Base-by-base conservation (phyloP, 1,140 invertebrate genomes). In the Drosophila suzukii region DNA sequence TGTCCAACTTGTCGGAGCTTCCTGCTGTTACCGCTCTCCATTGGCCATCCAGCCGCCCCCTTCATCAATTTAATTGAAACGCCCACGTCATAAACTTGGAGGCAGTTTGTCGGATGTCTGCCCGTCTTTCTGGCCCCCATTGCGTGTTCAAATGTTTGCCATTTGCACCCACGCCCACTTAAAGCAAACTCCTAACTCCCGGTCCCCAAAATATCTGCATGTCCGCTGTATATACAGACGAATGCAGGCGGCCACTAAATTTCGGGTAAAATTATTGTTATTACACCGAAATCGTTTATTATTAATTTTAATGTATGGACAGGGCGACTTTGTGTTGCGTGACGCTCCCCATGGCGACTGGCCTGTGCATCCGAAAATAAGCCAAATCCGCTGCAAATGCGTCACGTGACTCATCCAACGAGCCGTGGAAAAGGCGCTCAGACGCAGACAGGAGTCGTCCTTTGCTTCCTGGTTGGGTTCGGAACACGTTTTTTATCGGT, bases 281-380 rank as follows among this genome's bases (percentile, higher is more conserved):
- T 89, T 89, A 89, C 84, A 75, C 70, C 55, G 81, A 78, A 89
- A 89, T 89, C 84, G 84, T 89, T 89, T 89, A 89, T 89, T 89
- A 89, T 89, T 89, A 89, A 89, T 89, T 89, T 89, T 89, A 89
- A 88, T 88, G 84, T 84, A 77, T 83, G 84, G 63, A 68, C 72
- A 62, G 67, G 34, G 12, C 17, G 38, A 58, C 59, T 58, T 24
- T 27, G 20, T 63, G 65, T 89, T 84, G 81, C 76, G 81, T 84
- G 80, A 81, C 60, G 59, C 65, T 51, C 65, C 66, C 79, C 83
- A 74, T 60, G 75, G 77, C 63, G 61, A 49, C 54, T 27, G 57
- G 46, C 47, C 70, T 85, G 75, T 88, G 84, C 84, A 88, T 70
- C 77, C 79, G 67, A 74, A 73, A 46, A 71, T 72, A 72, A 58